Base-by-base conservation (phyloP, 2,888 invertebrate genomes). In the Ormyrus nitidulus region DNA sequence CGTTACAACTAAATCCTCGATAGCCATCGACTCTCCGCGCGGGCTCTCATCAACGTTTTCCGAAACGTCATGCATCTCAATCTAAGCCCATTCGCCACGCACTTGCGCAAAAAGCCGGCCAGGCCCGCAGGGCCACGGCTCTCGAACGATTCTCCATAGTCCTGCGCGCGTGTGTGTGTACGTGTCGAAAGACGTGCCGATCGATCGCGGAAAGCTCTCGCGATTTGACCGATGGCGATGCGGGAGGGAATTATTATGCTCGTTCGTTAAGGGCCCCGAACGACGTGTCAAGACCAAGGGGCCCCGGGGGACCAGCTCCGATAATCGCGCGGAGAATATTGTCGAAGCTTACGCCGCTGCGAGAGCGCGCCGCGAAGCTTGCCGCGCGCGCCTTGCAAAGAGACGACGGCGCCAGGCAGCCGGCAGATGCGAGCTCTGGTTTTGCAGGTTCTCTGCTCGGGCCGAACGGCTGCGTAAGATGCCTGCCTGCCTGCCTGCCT, bases 31-130 rank as follows among this genome's bases (percentile, higher is more conserved):
- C 66, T 71, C 51, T 48, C 61, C 10, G 48, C 65, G 0, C 11
- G 5, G 7, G 48, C 68, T 58, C 77, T 81, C 81, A 81, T 81
- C 82, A 82, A 82, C 79, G 80, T 82, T 82, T 82, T 82, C 82
- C 82, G 79, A 80, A 79, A 82, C 82, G 79, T 82, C 82, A 82
- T 80, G 82, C 79, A 77, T 82, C 82, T 82, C 82, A 82, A 82
- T 82, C 82, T 77, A 51, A 51, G 74, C 49, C 34, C 62, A 82
- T 82, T 82, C 82, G 82, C 79, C 74, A 82, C 82, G 77, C 78
- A 64, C 68, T 68, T 44, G 70, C 6, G 49, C 68, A 34, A 34
- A 34, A 34, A 34, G 48, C 62, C 53, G 11, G 51, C n/a, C 48
- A 54, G 7, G 54, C 54, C 44, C 13, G 13, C 59, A 65, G 61